Percentiles rank a stretch among this genome's conserved stretches.
Conservation (phyloP, 1,140 invertebrate species). For the Rhysida immarginata region DNA sequence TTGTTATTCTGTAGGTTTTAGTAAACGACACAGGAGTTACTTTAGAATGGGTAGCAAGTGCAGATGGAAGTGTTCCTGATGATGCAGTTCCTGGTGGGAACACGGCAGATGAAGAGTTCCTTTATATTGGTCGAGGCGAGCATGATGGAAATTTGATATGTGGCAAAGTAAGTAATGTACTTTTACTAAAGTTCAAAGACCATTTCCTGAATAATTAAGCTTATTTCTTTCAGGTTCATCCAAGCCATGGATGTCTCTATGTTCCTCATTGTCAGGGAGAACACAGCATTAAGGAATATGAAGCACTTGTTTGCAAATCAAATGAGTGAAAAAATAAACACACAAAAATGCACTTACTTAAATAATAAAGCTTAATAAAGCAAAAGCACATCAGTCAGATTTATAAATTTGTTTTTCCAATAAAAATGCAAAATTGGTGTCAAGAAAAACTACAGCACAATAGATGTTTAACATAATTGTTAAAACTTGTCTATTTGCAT, state of each 20-base stretch:
- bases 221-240: conserved; percentile 12
- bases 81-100: conserved; percentile 53
- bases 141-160: conserved; percentile 60
- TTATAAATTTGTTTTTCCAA: too few species aligned
- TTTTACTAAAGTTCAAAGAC: neutral
- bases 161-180: conserved; percentile 39
- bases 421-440: too few species aligned
- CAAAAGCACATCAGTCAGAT: too few species aligned
- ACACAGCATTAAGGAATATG: conserved; percentile 12
- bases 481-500: too few species aligned
- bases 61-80: conserved; percentile 47
- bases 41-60: conserved; percentile 44
- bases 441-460: too few species aligned
- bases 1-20: neutral
- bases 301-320: conserved; percentile 17
- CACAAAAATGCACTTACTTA: too few species aligned
- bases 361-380: too few species aligned
- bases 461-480: too few species aligned
- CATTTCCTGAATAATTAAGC: too few species aligned
- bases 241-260: conserved; percentile 18
- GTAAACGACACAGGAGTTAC: too few species aligned
- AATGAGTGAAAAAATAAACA: too few species aligned
- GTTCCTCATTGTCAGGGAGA: conserved; percentile 19
- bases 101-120: conserved; percentile 50
- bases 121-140: conserved; percentile 52